These are phyloP conservation scores for Numenius phaeopus DNA, from an alignment of 2,797 vertebrate genomes.

Conservation along the genomic window DNA sequence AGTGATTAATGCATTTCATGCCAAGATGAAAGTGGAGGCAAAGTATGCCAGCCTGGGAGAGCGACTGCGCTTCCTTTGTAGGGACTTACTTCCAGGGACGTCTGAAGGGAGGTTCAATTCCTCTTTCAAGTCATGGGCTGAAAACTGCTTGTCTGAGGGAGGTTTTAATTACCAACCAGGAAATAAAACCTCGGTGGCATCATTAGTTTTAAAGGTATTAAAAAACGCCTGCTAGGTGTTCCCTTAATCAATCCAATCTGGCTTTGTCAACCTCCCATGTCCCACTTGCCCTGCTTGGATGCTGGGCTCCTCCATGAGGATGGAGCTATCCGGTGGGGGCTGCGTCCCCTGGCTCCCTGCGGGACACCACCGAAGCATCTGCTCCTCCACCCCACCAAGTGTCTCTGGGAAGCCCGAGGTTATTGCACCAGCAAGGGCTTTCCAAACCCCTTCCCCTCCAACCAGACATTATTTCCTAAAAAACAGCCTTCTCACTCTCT, in stretches of 20 bases:
- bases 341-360: fast-evolving
- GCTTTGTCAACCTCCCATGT: background rate
- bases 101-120: background rate
- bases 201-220: background rate
- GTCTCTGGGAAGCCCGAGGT: background rate
- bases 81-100: background rate
- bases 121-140: slow-evolving; percentile 35
- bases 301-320: background rate
- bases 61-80: background rate
- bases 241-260: background rate
- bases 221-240: background rate
- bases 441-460: background rate
- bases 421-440: background rate
- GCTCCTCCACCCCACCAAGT: background rate
- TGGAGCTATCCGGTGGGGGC: background rate
- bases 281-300: fast-evolving
- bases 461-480: background rate
- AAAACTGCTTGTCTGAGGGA: slow-evolving; percentile 22
- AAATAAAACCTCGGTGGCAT: background rate
- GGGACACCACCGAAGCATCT: fast-evolving
- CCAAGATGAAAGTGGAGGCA: background rate
- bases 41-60: background rate
- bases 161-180: background rate
- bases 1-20: background rate
- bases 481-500: background rate